These are phyloP conservation scores for Drosophila quinaria DNA, from an alignment of 2,888 invertebrate genomes.

Conservation along the genomic window DNA sequence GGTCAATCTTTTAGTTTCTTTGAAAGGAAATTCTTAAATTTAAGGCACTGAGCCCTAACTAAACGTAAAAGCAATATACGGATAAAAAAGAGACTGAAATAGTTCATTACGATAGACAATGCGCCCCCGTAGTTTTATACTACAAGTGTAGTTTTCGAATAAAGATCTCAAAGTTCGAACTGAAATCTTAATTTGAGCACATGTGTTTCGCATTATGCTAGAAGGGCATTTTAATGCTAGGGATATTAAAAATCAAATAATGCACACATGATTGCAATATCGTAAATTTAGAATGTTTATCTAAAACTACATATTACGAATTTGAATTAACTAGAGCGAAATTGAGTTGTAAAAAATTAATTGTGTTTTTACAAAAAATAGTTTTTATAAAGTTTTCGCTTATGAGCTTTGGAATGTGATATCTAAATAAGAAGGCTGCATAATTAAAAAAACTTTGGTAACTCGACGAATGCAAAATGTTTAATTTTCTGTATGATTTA, in stretches of 20 bases:
- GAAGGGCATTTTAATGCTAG: slow-evolving; percentile 39
- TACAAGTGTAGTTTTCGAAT: background rate
- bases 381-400: background rate
- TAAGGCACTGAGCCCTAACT: slow-evolving; percentile 5
- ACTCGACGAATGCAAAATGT: too few relatives aligned
- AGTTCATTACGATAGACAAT: slow-evolving; percentile 10
- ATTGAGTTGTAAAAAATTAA: background rate
- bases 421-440: too few relatives aligned
- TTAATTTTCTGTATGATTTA: too few relatives aligned
- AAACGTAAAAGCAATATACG: slow-evolving; percentile 11
- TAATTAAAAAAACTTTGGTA: too few relatives aligned
- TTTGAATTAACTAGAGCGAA: background rate
- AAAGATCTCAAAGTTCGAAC: background rate
- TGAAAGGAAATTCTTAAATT: slow-evolving; percentile 19
- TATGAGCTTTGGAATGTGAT: background rate
- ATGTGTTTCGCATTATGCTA: slow-evolving; percentile 61
- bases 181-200: slow-evolving; percentile 29
- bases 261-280: slow-evolving; percentile 24
- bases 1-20: slow-evolving; percentile 28
- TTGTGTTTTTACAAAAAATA: background rate
- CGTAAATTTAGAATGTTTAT: slow-evolving; percentile 5
- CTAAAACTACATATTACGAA: background rate
- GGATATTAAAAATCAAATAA: slow-evolving; percentile 8
- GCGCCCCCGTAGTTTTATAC: slow-evolving; percentile 6
- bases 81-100: slow-evolving; percentile 24